Evolutionary conservation across 2,113 vertebrate species (phyloP), one percentile per base, ranked within the genome.

Genomic region (Ochotona curzoniae): DNA sequence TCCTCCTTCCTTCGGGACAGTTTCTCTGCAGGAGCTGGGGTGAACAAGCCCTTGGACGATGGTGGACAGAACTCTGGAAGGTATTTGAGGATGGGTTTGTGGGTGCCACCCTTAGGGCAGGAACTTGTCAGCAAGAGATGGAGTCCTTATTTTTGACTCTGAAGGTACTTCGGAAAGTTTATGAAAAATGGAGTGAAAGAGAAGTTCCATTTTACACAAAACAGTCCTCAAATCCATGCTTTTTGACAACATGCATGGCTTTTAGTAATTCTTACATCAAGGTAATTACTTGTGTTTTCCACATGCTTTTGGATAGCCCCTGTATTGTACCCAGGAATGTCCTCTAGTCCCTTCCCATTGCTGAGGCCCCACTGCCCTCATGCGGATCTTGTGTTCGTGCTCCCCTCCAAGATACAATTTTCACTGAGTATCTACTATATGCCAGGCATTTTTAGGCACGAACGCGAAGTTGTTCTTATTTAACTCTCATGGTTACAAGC

Each of bases 41-140:
- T 83, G 96, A 86, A 91, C 74, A 95, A 76, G 32, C 79, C 70
- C 51, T 57, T 74, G 83, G 51, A 44, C 32, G 7, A 25, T 8
- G 66, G 80, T 63, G n/a, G 28, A 47, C 64, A 47, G 83, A 93
- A 95, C 95, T 80, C 94, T 93, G 90, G 25, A 95, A 95, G 90
- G 84, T 18, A 15, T 35, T 75, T n/a, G 25, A 69, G 75, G 57
- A 28, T 84, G 64, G 60, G 32, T 47, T 76, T 81, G 44, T 84
- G 13, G 47, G 30, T n/a, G 15, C 21, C 32, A 26, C 30, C 60
- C n/a, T 69, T 79, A 21, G 9, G 21, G 61, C 57, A 86, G 86
- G 12, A 64, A 88, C 47, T 73, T 90, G 14, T 35, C 32, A 70
- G 61, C 47, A 81, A 93, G 83, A 70, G 11, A 81, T 67, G 60